These are phyloP conservation scores for Drosophila lacteicornis DNA, from an alignment of 1,140 invertebrate genomes.

Conservation along the genomic window DNA sequence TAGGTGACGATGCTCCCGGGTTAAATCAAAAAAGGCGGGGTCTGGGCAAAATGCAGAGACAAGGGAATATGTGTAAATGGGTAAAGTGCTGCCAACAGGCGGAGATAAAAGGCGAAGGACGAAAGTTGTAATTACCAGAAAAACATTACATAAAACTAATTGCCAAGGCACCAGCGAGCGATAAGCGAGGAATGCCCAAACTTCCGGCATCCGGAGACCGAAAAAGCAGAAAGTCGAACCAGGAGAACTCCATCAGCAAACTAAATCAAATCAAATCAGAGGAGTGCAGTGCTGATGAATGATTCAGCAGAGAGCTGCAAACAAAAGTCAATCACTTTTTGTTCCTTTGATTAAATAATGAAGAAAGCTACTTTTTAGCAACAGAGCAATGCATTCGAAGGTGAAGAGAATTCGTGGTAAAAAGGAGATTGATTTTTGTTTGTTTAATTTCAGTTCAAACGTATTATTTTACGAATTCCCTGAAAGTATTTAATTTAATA, in stretches of 20 bases:
- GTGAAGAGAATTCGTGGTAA: not conserved
- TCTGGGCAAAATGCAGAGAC: conserved; percentile 5
- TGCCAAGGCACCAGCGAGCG: conserved; percentile 18
- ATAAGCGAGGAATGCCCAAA: conserved; percentile 17
- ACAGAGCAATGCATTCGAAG: not conserved
- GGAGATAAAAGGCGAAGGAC: conserved; percentile 39
- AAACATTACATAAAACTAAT: conserved; percentile 52
- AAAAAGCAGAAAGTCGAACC: not conserved
- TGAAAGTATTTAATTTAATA: not conserved
- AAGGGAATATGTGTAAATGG: conserved; percentile 42
- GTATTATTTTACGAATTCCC: not conserved
- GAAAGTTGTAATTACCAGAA: conserved; percentile 54
- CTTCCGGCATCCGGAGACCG: not conserved
- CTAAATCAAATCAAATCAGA: conserved; percentile 45
- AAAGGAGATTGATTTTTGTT: not conserved
- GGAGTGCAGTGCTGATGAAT: conserved; percentile 56
- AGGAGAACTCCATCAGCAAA: not conserved
- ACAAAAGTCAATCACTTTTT: conserved; percentile 28
- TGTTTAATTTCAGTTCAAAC: not conserved
- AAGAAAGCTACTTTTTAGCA: conserved; percentile 6
- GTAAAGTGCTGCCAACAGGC: conserved; percentile 38
- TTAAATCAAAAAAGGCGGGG: conserved; percentile 5
- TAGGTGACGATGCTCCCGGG: conserved; percentile 46
- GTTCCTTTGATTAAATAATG: conserved; percentile 12
- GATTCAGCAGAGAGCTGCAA: conserved; percentile 24